Percentiles rank a stretch among this genome's conserved stretches.
These are phyloP conservation scores for Perizoma flavofasciatum DNA, from an alignment of 2,888 invertebrate genomes.

Conservation along the genomic window DNA sequence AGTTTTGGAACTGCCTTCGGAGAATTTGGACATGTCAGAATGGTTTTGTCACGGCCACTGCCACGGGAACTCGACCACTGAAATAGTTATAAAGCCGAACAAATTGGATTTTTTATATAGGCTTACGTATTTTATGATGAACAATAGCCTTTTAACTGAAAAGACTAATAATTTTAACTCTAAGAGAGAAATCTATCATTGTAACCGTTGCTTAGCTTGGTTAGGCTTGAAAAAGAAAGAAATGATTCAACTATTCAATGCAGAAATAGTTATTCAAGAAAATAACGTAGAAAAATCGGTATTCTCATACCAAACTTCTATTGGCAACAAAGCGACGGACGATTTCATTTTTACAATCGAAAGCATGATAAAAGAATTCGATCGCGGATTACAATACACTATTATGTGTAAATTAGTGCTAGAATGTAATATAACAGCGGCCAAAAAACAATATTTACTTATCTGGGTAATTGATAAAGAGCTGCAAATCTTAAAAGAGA, in stretches of 20 bases:
- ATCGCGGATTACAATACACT: slow-evolving; percentile 74
- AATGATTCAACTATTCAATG: slow-evolving; percentile 81
- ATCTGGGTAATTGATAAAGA: slow-evolving; percentile 86
- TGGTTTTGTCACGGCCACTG: slow-evolving; percentile 86
- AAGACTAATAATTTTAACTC: slow-evolving; percentile 72
- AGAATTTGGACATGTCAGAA: slow-evolving; percentile 84
- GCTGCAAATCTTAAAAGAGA: slow-evolving; percentile 75
- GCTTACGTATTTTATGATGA: slow-evolving; percentile 81
- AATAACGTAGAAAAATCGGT: slow-evolving; percentile 50
- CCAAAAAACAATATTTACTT: slow-evolving; percentile 78
- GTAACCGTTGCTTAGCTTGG: slow-evolving; percentile 84
- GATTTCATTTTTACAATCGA: slow-evolving; percentile 83
- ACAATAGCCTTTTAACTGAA: slow-evolving; percentile 65
- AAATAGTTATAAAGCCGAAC: slow-evolving; percentile 70
- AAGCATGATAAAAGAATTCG: slow-evolving; percentile 75
- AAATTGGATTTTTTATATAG: slow-evolving; percentile 83
- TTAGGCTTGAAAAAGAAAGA: slow-evolving; percentile 78
- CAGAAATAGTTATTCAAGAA: slow-evolving; percentile 75
- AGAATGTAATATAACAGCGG: slow-evolving; percentile 69
- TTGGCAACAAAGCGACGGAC: slow-evolving; percentile 57
- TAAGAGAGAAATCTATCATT: slow-evolving; percentile 76
- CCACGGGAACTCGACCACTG: slow-evolving; percentile 48
- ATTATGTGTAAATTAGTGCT: slow-evolving; percentile 83
- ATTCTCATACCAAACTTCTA: slow-evolving; percentile 55
- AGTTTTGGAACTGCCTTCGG: slow-evolving; percentile 85